These are phyloP conservation scores for Syngnathus floridae DNA, from an alignment of 2,113 vertebrate genomes.

Conservation along the genomic window DNA sequence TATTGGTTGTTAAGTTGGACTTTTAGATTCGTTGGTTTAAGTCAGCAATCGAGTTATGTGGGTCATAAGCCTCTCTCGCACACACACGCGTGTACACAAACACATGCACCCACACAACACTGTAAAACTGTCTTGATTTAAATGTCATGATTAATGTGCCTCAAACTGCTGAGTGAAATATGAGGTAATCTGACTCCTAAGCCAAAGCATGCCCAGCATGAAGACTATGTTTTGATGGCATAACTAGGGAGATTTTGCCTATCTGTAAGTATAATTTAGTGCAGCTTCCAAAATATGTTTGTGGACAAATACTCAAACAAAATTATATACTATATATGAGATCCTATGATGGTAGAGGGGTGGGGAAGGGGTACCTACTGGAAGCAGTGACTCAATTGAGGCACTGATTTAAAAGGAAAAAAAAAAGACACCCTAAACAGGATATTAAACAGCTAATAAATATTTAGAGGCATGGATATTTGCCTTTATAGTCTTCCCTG, in stretches of 20 bases:
- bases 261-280: background rate
- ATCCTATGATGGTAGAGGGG: background rate
- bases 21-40: conserved; percentile 42
- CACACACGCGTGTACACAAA: background rate
- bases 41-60: conserved; percentile 39
- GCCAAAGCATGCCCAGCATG: conserved; percentile 49
- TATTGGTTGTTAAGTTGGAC: conserved; percentile 42
- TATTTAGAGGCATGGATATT: conserved; percentile 53
- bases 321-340: background rate
- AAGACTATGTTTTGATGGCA: conserved; percentile 32
- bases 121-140: conserved; percentile 61
- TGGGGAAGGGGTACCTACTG: conserved; percentile 6
- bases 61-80: conserved; percentile 26
- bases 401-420: conserved; percentile 27
- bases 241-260: conserved; percentile 13
- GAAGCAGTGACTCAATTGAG: conserved; percentile 42
- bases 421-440: conserved; percentile 62
- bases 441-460: conserved; percentile 75
- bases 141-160: conserved; percentile 58
- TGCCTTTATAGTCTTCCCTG: conserved; percentile 51
- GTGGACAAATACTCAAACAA: background rate
- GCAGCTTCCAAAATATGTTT: background rate
- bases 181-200: conserved; percentile 53
- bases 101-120: conserved; percentile 38
- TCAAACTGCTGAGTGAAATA: conserved; percentile 55